Conservation (phyloP, 2,888 invertebrate genomes). For the Sphaerophoria rueppellii region DNA sequence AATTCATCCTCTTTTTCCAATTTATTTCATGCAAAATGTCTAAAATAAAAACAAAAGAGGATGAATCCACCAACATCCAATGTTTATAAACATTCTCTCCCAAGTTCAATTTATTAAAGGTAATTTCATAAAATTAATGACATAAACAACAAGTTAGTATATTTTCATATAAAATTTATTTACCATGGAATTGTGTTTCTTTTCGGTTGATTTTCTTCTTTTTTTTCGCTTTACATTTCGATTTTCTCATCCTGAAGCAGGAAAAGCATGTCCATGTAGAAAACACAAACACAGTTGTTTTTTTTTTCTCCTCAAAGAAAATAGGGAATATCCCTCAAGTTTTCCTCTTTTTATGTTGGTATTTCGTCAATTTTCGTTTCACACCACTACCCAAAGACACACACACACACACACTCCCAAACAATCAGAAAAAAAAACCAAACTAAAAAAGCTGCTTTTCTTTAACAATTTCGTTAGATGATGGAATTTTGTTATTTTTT, state of each 20-base stretch:
- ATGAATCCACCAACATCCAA: neutral
- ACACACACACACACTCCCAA: slow-evolving; percentile 24
- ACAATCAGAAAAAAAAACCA: slow-evolving; percentile 51
- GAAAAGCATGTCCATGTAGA: slow-evolving; percentile 8
- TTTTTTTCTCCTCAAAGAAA: slow-evolving; percentile 30
- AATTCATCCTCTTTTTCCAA: slow-evolving; percentile 27
- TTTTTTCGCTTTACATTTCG: neutral
- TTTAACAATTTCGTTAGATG: slow-evolving; percentile 63
- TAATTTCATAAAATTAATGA: slow-evolving; percentile 52
- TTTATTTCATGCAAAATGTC: slow-evolving; percentile 1
- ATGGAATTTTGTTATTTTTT: slow-evolving; percentile 41
- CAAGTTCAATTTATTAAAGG: slow-evolving; percentile 59
- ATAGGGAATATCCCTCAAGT: slow-evolving; percentile 59
- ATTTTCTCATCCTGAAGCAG: slow-evolving; percentile 5
- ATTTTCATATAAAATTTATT: slow-evolving; percentile 61
- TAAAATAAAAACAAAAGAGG: neutral
- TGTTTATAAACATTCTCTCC: slow-evolving; percentile 53
- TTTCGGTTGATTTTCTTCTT: neutral
- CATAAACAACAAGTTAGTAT: slow-evolving; percentile 54
- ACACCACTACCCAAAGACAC: slow-evolving; percentile 32
- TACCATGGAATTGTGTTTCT: slow-evolving; percentile 45
- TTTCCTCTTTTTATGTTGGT: slow-evolving; percentile 45
- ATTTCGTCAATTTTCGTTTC: slow-evolving; percentile 66
- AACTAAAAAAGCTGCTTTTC: slow-evolving; percentile 57
- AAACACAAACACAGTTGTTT: slow-evolving; percentile 23